A percentile compares a stretch with the other conserved stretches of the same genome.
These are phyloP conservation scores for Choloepus didactylus DNA, from an alignment of 2,797 vertebrate genomes.

Conservation along the genomic window DNA sequence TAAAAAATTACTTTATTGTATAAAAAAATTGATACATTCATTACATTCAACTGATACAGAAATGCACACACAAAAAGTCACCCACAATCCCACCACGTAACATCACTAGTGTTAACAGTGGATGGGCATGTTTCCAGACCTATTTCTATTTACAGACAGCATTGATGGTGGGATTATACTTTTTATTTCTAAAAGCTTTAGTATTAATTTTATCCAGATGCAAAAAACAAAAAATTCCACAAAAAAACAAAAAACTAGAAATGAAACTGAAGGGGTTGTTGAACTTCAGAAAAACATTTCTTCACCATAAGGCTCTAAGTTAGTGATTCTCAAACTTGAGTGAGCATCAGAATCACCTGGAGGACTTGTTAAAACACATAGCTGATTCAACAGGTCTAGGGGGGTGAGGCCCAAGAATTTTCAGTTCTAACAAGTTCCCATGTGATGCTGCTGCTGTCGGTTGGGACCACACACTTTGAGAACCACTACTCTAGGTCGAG, in stretches of 20 bases:
- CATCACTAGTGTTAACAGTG: not conserved
- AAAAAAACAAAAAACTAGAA: not conserved
- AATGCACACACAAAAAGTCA: not conserved
- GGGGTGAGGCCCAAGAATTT: not conserved
- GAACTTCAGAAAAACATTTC: conserved; percentile 6
- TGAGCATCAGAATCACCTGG: not conserved
- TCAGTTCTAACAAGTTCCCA: conserved; percentile 35
- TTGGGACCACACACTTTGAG: not conserved
- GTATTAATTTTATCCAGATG: conserved; percentile 14
- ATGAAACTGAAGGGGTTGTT: conserved; percentile 33
- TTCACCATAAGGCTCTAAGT: not conserved
- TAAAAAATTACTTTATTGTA: conserved; percentile 43
- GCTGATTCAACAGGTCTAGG: not conserved
- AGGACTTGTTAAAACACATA: not conserved
- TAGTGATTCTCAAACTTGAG: not conserved
- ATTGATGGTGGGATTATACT: not conserved
- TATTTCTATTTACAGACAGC: not conserved
- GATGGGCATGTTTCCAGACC: not conserved
- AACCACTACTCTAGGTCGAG: not conserved
- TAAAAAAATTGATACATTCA: conserved; percentile 8
- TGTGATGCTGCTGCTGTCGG: not conserved
- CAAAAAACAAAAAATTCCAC: too few relatives aligned
- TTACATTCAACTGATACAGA: conserved; percentile 24
- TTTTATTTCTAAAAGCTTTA: conserved; percentile 29
- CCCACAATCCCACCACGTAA: not conserved